Base-by-base conservation (phyloP, 2,113 vertebrate genomes). In the Propithecus coquereli region DNA sequence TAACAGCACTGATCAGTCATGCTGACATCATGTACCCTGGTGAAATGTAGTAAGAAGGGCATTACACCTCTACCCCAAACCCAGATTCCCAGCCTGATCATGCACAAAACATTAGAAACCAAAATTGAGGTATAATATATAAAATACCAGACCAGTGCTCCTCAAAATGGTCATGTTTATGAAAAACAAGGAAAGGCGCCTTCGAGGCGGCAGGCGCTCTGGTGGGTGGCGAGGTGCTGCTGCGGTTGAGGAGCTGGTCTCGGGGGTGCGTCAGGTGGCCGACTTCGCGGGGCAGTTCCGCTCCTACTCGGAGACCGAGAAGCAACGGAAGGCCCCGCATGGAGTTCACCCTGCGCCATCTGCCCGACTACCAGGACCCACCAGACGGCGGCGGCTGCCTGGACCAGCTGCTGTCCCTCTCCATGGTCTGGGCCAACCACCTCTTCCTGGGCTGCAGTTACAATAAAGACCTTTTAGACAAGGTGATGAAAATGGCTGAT, bases 401-500 rank as follows among this genome's bases (percentile, higher is more conserved):
- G 73, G 99, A 99, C 88, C 98, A 98, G 5, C 98, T 99, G 65
- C 98, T 99, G 37, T 98, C 99, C 6, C 98, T 99, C 90, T 99
- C 99, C 92, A 99, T 99, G 99, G 99, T 99, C 54, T 99, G 99
- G 99, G 98, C 99, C 61, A 99, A 99, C 97, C 98, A 99, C 95
- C 98, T 99, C 90, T 99, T 99, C 98, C 97, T 99, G 93, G 99
- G 99, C 94, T 99, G 99, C 97, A 98, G 99, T 87, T 99, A 99
- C 66, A 99, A 91, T 97, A 92, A 98, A 37, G 98, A 99, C 83
- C 98, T 99, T 59, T 98, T 99, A 98, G 98, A 99, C 47, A 99
- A 98, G 89, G 99, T 99, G 85, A 98, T 97, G n/a, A 98, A 98
- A 91, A 99, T 99, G 99, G 99, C 99, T 32, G 98, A 99, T 54